These are phyloP conservation scores for Anas bahamensis DNA, from an alignment of 2,797 vertebrate species.

Conservation along the genomic window DNA sequence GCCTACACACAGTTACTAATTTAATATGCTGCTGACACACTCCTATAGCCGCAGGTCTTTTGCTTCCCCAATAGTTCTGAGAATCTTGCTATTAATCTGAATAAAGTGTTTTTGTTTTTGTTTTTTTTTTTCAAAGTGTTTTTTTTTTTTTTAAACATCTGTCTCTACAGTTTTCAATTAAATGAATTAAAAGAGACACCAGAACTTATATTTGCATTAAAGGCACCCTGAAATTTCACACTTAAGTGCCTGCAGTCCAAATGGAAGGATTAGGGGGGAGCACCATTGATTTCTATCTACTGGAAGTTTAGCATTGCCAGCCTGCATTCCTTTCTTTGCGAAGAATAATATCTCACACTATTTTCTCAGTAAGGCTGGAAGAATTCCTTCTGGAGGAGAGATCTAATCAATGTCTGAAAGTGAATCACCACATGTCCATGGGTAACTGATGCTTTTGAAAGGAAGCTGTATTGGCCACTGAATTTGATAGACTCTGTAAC, in stretches of 20 bases:
- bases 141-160: not conserved
- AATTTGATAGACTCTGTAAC: not conserved
- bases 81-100: not conserved
- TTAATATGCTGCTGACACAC: slow-evolving; percentile 52
- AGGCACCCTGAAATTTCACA: not conserved
- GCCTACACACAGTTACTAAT: slow-evolving; percentile 54
- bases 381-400: not conserved
- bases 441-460: slow-evolving; percentile 21
- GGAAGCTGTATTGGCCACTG: not conserved
- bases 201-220: not conserved
- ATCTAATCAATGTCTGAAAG: not conserved
- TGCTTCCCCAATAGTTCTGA: not conserved
- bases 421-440: not conserved
- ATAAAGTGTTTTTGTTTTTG: not conserved
- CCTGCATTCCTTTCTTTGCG: not conserved
- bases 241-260: not conserved
- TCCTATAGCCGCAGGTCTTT: not conserved
- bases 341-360: not conserved
- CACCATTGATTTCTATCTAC: not conserved
- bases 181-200: not conserved
- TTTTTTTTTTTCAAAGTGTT: too few species aligned
- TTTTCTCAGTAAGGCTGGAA: not conserved
- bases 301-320: not conserved
- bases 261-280: not conserved
- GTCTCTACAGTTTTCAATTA: not conserved